These are phyloP conservation scores for Tryphoninae sp. DNA, from an alignment of 2,888 invertebrate genomes.

Conservation along the genomic window DNA sequence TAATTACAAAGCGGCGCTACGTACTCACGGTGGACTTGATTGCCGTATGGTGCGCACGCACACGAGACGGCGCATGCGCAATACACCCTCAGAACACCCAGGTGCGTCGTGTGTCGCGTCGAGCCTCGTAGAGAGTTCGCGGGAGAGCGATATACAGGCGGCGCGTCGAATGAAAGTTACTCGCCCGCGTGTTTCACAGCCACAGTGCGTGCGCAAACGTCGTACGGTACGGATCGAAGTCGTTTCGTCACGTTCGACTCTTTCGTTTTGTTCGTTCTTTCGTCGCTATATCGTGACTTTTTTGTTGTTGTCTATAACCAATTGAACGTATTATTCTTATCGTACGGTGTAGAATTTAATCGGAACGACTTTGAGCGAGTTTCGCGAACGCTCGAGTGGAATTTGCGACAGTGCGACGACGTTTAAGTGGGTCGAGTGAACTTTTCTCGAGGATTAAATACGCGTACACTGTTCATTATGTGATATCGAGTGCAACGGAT, in stretches of 20 bases:
- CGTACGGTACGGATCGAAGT: slow-evolving; percentile 46
- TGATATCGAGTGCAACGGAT: slow-evolving; percentile 34
- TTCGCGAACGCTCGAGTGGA: slow-evolving; percentile 1
- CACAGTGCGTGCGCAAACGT: slow-evolving; percentile 57
- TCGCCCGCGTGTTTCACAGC: slow-evolving; percentile 33
- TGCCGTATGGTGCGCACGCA: slow-evolving; percentile 14
- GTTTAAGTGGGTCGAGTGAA: slow-evolving; percentile 40
- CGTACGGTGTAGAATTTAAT: slow-evolving; percentile 4
- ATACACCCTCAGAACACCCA: slow-evolving; percentile 37
- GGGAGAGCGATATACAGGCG: slow-evolving; percentile 26
- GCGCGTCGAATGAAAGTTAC: slow-evolving; percentile 51
- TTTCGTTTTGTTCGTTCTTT: neutral
- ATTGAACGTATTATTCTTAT: neutral
- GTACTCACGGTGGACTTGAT: slow-evolving; percentile 57
- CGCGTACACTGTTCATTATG: slow-evolving; percentile 20
- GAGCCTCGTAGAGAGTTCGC: slow-evolving; percentile 19
- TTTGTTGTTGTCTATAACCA: neutral
- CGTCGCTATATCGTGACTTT: neutral
- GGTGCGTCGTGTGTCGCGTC: slow-evolving; percentile 39
- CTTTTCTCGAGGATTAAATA: slow-evolving; percentile 28
- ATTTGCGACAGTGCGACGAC: slow-evolving; percentile 32
- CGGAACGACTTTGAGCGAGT: slow-evolving; percentile 21
- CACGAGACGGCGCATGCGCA: slow-evolving; percentile 10
- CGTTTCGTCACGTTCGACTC: neutral
- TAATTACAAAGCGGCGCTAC: slow-evolving; percentile 67